phyloP scores from a whole-genome alignment of 1,140 invertebrate species.

The Lasioglossum baleicum region DNA sequence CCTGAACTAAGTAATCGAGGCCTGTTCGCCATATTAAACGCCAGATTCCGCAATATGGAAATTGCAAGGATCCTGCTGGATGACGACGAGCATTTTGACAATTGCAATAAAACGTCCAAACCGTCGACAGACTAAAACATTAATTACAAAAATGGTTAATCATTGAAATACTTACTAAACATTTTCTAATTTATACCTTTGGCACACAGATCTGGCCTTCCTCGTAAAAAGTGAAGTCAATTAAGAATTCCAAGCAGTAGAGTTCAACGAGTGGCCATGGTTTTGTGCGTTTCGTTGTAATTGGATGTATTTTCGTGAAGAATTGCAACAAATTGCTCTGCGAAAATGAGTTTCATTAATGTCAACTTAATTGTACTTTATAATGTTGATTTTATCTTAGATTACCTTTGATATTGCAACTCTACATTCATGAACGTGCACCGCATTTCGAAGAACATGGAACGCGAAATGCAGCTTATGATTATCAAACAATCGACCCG shows the following conservation, averaged over 20 bases:
- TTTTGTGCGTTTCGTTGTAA: conserved; percentile 68
- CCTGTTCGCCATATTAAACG: conserved; percentile 71
- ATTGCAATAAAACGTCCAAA: conserved; percentile 71
- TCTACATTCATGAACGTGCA: conserved; percentile 79
- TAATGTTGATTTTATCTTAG: neutral
- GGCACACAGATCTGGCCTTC: conserved; percentile 75
- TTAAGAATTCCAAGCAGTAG: conserved; percentile 76
- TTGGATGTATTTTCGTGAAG: conserved; percentile 73
- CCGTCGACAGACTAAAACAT: conserved; percentile 67
- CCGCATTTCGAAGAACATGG: conserved; percentile 78
- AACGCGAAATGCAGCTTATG: conserved; percentile 77
- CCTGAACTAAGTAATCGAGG: conserved; percentile 71
- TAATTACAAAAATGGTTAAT: neutral
- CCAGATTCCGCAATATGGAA: conserved; percentile 72
- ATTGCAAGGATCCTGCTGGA: conserved; percentile 69
- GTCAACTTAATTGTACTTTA: neutral
- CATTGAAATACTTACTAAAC: neutral
- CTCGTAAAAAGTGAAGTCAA: conserved; percentile 75
- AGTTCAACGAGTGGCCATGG: conserved; percentile 73
- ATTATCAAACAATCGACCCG: conserved; percentile 75
- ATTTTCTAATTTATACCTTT: conserved; percentile 66
- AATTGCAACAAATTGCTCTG: conserved; percentile 74
- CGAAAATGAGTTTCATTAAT: conserved; percentile 13
- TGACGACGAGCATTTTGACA: conserved; percentile 65
- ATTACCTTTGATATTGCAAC: conserved; percentile 80